Base-by-base conservation (phyloP, 2,113 vertebrate genomes). In the Caranx melampygus region DNA sequence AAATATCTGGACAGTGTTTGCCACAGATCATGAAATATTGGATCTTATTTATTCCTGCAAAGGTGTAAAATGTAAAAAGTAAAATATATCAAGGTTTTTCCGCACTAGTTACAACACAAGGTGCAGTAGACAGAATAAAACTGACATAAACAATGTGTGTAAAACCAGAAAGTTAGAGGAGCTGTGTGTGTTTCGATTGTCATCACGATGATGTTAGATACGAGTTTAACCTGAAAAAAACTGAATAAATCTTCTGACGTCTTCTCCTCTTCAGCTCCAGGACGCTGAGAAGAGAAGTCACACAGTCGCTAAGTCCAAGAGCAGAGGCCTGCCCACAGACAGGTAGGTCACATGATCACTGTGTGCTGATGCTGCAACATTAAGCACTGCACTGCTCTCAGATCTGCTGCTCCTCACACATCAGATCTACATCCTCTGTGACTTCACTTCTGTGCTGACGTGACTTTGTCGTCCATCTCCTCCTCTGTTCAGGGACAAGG, bases 401-500 rank as follows among this genome's bases (percentile, higher is more conserved):
- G 8, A n/a, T 54, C 15, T 20, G 15, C 49, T 10, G 12, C 51
- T 49, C 31, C 16, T 58, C 31, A 31, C 21, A 21, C 10, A 15
- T 10, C 62, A 26, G 31, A 16, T 35, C 6, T 21, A 9, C 16
- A 51, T 69, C 12, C 0, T 9, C 60, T 33, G 34, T 60, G 6
- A 20, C 34, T 44, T 34, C 15, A 31, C 57, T 18, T 42, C 54
- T 57, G 33, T 54, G 42, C 26, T 54, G 40, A 72, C 13, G 0
- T 60, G 1, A 31, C 33, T 47, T 18, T 40, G 2, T 54, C 59
- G 61, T 8, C 3, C 2, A 6, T 34, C 1, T 70, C 31, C 45
- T n/a, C 26, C 15, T 83, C 34, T 14, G 34, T 60, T 20, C 81
- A 94, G 94, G 77, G 84, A 90, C 14, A 89, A 87, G 26, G 84